These are phyloP conservation scores for Stegostoma tigrinum DNA, from an alignment of 2,113 vertebrate species.

Conservation along the genomic window DNA sequence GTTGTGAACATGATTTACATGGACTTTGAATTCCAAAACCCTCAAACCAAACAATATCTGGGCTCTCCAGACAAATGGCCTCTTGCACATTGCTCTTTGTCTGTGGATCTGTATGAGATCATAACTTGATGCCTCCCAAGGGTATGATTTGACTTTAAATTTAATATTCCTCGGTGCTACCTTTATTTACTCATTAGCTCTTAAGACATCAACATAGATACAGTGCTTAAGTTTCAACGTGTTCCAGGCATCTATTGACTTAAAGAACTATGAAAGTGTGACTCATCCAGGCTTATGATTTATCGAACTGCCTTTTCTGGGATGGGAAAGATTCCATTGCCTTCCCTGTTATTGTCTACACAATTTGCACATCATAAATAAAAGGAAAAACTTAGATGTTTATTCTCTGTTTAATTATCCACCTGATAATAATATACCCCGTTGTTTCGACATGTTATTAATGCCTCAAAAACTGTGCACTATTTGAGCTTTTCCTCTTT, in stretches of 20 bases:
- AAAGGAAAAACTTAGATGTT: neutral
- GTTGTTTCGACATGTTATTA: neutral
- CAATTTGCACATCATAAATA: neutral
- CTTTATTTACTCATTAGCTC: neutral
- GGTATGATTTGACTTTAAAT: neutral
- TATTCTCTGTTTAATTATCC: slow-evolving; percentile 9
- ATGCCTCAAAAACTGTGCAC: neutral
- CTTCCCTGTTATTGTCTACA: neutral
- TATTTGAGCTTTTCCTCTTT: neutral
- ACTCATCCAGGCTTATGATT: neutral
- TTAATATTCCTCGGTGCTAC: neutral
- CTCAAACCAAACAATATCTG: neutral
- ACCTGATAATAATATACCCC: slow-evolving; percentile 5
- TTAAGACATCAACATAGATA: neutral
- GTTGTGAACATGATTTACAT: neutral
- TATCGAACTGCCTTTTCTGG: neutral
- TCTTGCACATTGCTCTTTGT: neutral
- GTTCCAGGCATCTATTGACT: neutral
- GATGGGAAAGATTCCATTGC: neutral
- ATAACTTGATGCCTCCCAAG: neutral
- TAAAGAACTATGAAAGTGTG: neutral
- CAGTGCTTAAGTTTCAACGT: neutral
- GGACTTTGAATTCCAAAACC: neutral
- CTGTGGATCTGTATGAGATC: neutral
- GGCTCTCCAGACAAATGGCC: neutral